Base-by-base conservation (phyloP, 37 sponge, comb jelly and placozoan species). In the Beroe forskalii region DNA sequence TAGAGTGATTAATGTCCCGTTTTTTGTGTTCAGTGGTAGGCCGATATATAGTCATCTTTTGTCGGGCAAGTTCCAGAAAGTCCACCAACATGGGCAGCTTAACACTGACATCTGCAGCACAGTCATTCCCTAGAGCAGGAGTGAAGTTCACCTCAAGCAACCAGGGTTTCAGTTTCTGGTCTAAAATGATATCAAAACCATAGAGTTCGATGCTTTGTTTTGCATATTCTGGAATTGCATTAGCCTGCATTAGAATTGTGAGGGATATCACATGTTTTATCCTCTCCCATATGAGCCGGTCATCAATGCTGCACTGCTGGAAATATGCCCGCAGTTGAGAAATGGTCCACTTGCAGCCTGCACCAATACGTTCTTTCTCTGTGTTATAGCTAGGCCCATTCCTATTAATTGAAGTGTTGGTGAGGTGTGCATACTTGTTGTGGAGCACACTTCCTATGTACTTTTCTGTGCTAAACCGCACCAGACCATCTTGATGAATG, bases 381-480 rank as follows among this genome's bases (percentile, higher is more conserved):
- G 32, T 31, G 22, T 35, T 41, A 40, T 76, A 76, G 42, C 42
- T 23, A 9, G 83, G 76, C 1, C 75, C 80, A 40, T 76, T 42
- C 36, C 67, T 39, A 27, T 91, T 91, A 14, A 91, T 91, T 6
- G 91, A 91, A 20, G 91, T 91, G 48, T 91, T 91, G 62, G 91
- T 91, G 22, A 91, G 66, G 43, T 91, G 91, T 19, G 91, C 62
- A 91, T 40, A 76, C 83, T 67, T 67, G 63, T 76, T 91, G 41
- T 76, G 62, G 8, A 91, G 31, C 9, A 41, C 41, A 32, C 44
- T 43, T 12, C 66, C 62, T 17, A n/a, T 43, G 38, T 67, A 91
- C 30, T 91, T 91, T 41, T 91, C 83, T 4, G 91, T 91, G 32
- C 75, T 67, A 32, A 91, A 91, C 42, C 91, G 61, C 25, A 76